Conservation (phyloP, 2,888 invertebrate genomes). For the Mimachlamys varia region DNA sequence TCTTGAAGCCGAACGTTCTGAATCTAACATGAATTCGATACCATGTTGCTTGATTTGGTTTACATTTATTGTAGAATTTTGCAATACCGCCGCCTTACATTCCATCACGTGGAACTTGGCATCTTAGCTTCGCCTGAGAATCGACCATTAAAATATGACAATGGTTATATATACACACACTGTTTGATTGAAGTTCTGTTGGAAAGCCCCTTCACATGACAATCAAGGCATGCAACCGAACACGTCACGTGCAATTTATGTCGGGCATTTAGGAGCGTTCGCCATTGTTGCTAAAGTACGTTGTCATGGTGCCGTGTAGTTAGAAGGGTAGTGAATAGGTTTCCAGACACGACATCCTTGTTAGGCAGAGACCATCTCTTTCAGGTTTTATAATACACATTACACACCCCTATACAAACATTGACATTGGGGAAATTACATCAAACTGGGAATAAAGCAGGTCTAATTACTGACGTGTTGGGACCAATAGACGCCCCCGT, state of each 20-base stretch:
- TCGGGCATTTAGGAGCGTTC: not conserved
- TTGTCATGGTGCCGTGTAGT: not conserved
- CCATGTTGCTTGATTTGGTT: not conserved
- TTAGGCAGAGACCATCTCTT: not conserved
- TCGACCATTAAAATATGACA: constrained; percentile 22
- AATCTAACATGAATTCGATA: not conserved
- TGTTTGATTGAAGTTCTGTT: not conserved
- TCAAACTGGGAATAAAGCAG: not conserved
- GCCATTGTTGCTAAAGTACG: not conserved
- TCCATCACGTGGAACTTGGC: not conserved
- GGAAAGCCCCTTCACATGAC: not conserved
- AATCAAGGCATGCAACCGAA: constrained; percentile 16
- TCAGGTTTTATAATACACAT: not conserved
- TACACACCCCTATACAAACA: not conserved
- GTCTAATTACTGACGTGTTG: not conserved
- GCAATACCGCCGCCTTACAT: not conserved
- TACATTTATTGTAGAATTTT: not conserved
- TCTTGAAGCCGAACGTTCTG: not conserved
- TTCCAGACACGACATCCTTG: not conserved
- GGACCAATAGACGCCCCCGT: not conserved
- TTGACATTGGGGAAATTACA: not conserved
- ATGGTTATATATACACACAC: not conserved
- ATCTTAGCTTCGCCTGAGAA: constrained; percentile 10
- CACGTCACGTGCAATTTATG: not conserved
- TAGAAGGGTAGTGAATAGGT: not conserved